phyloP scores from a whole-genome alignment of 2,888 invertebrate genomes.

The Eutolmus rufibarbis region DNA sequence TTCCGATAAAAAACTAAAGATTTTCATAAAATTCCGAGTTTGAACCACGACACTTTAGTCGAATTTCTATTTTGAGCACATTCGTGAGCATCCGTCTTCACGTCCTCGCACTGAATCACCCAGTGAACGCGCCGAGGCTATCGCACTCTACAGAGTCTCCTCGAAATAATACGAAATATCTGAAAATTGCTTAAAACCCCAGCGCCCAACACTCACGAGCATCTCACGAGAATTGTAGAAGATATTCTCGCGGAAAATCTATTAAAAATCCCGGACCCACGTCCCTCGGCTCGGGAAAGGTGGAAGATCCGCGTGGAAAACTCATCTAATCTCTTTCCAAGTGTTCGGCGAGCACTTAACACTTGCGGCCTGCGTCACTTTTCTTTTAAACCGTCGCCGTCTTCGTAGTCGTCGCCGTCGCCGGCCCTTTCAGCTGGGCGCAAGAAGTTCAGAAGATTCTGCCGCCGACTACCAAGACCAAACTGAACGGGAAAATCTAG shows the following conservation, averaged over 20 bases:
- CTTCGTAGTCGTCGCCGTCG: background rate
- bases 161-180: slow-evolving; percentile 13
- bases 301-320: background rate
- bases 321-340: slow-evolving; percentile 9
- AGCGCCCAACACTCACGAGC: background rate
- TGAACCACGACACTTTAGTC: slow-evolving; percentile 16
- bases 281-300: background rate
- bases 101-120: slow-evolving; percentile 20
- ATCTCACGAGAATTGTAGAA: slow-evolving; percentile 16
- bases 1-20: background rate
- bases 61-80: slow-evolving; percentile 41
- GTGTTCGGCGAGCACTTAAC: slow-evolving; percentile 28
- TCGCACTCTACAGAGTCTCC: slow-evolving; percentile 14
- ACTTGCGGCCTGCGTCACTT: background rate
- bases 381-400: background rate
- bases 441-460: background rate
- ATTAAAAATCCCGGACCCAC: slow-evolving; percentile 3
- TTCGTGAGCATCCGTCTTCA: slow-evolving; percentile 30
- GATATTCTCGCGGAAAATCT: slow-evolving; percentile 33
- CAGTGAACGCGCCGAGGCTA: slow-evolving; percentile 14
- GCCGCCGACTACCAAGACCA: background rate
- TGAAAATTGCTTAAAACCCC: slow-evolving; percentile 16
- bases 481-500: slow-evolving; percentile 31
- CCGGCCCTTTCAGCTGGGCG: background rate
- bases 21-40: slow-evolving; percentile 25